Evolutionary conservation across 2,888 invertebrate species (phyloP).

Genomic region (Troilus luridus): DNA sequence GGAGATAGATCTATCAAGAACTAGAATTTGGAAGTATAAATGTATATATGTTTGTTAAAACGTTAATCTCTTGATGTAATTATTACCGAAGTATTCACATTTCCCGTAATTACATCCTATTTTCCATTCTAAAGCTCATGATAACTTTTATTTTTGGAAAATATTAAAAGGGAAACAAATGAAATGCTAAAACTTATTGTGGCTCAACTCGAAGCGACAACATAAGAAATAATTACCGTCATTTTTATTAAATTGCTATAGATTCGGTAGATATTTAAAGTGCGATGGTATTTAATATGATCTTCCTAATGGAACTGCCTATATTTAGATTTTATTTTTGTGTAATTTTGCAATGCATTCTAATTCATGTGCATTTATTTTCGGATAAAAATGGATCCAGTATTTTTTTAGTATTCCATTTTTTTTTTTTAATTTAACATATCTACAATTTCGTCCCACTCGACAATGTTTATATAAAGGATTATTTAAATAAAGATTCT

Average conservation of each 20-base stretch:
- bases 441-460: neutral
- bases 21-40: no score
- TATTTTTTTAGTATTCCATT: conserved; percentile 2
- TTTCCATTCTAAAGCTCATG: no score
- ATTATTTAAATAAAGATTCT: neutral
- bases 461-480: neutral
- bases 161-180: no score
- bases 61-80: no score
- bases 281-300: neutral
- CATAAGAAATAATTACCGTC: no score
- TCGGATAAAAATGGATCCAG: neutral
- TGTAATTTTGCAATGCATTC: neutral
- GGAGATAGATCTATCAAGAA: no score
- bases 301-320: neutral
- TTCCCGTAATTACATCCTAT: no score
- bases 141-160: no score
- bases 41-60: no score
- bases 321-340: conserved; percentile 5
- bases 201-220: no score
- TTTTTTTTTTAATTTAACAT: neutral
- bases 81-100: no score
- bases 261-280: neutral
- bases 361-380: neutral
- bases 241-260: neutral
- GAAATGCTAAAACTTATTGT: no score